Conservation (phyloP, 2,888 invertebrate genomes). For the Agriotes lineatus region DNA sequence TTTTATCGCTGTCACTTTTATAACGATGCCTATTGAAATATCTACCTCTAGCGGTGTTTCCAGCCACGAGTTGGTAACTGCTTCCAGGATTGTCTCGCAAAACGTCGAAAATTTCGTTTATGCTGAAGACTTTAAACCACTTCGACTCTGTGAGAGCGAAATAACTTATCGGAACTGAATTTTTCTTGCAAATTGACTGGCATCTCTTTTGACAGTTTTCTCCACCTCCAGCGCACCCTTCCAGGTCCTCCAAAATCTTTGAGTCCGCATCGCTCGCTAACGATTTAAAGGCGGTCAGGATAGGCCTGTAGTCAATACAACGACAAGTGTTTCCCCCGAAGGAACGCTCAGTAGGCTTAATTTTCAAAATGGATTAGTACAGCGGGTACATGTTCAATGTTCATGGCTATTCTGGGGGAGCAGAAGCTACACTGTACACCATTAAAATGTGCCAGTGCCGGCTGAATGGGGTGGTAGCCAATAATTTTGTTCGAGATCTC, state of each 20-base stretch:
- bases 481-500: conserved; percentile 72
- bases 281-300: conserved; percentile 74
- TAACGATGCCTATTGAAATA: too few species aligned
- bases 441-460: conserved; percentile 69
- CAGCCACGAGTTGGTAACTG: too few species aligned
- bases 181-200: too few species aligned
- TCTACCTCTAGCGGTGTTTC: too few species aligned
- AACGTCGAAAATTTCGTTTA: too few species aligned
- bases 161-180: too few species aligned
- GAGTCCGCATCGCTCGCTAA: conserved; percentile 66
- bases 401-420: conserved; percentile 81
- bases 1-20: too few species aligned
- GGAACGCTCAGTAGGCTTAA: conserved; percentile 75
- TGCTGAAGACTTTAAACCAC: too few species aligned
- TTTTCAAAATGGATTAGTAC: conserved; percentile 67
- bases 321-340: conserved; percentile 80
- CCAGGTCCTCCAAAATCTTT: conserved; percentile 58
- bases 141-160: too few species aligned
- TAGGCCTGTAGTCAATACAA: conserved; percentile 78
- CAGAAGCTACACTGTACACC: conserved; percentile 81
- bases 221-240: background rate
- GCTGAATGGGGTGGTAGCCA: conserved; percentile 76
- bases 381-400: conserved; percentile 69
- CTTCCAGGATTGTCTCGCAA: too few species aligned
- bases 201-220: too few species aligned